phyloP scores from a whole-genome alignment of 1,140 invertebrate genomes.

The Zophobas morio region DNA sequence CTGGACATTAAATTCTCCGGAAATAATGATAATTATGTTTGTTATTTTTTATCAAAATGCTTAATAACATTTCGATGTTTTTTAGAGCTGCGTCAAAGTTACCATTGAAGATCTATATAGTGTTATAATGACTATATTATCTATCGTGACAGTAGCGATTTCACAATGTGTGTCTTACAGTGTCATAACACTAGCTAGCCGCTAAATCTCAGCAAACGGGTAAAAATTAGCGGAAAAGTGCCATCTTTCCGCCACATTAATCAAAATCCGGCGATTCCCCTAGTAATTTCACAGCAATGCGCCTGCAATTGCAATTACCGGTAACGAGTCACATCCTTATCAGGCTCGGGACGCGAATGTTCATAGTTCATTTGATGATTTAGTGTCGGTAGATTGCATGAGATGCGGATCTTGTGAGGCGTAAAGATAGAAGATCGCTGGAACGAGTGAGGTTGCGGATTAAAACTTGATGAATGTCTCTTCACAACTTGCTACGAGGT shows the following conservation, averaged over 20 bases:
- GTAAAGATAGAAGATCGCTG: constrained; percentile 46
- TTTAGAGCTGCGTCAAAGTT: too few relatives aligned
- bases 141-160: too few relatives aligned
- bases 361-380: constrained; percentile 48
- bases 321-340: constrained; percentile 42
- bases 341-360: constrained; percentile 9
- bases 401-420: constrained; percentile 41
- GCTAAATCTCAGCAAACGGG: too few relatives aligned
- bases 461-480: constrained; percentile 50
- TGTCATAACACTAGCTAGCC: too few relatives aligned
- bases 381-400: constrained; percentile 39
- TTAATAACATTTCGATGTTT: too few relatives aligned
- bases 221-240: too few relatives aligned
- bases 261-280: constrained; percentile 25
- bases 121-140: too few relatives aligned
- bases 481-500: constrained; percentile 44
- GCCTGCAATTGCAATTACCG: constrained; percentile 39
- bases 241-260: constrained; percentile 23
- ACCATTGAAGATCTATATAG: too few relatives aligned
- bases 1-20: too few relatives aligned
- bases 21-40: too few relatives aligned
- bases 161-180: too few relatives aligned
- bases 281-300: constrained; percentile 36
- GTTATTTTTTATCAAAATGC: too few relatives aligned
- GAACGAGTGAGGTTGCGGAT: constrained; percentile 46